Evolutionary conservation across 2,797 vertebrate genomes (phyloP), one percentile per base, ranked within the genome.

Genomic region (Chrysocyon brachyurus): DNA sequence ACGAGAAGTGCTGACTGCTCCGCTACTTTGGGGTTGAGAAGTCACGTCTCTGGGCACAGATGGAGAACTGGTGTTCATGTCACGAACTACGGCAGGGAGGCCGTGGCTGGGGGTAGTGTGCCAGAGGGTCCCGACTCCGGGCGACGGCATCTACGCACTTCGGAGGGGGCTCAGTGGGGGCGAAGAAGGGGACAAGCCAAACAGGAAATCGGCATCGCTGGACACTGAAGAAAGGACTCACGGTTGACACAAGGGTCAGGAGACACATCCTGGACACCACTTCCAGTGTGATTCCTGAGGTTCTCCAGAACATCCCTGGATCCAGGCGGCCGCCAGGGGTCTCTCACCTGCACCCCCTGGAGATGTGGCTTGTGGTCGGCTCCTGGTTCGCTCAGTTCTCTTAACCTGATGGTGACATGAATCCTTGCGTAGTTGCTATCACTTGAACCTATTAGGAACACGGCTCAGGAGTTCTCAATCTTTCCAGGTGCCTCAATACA

Each of bases 311-410:
- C 28, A 19, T 3, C 8, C 46, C 31, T 19, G 26, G 54, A 49
- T 68, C 17, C 64, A 63, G 31, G 17, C 2, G 6, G 61, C 22
- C 2, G 0, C 5, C 10, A 0, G 7, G 61, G 40, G 16, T 26
- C 12, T 56, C n/a, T 33, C 40, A 14, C 33, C 56, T 24, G 31
- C 57, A n/a, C 66, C 59, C 52, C 26, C 12, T 11, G 8, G 8
- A 16, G 49, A 5, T 40, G 66, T 70, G 22, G 26, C 6, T 33
- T 6, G 56, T 28, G 24, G 11, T 26, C n/a, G 24, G 36, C 68
- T 79, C 12, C 54, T 36, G 40, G 52, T 22, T 59, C 14, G 56
- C 66, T 57, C 5, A 33, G 15, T 77, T 72, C 63, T n/a, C 54
- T 70, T n/a, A 54, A 46, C 12, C 59, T 12, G 40, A 46, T 54